Conservation (phyloP, 2,113 vertebrate genomes). For the Toxotes jaculatrix region DNA sequence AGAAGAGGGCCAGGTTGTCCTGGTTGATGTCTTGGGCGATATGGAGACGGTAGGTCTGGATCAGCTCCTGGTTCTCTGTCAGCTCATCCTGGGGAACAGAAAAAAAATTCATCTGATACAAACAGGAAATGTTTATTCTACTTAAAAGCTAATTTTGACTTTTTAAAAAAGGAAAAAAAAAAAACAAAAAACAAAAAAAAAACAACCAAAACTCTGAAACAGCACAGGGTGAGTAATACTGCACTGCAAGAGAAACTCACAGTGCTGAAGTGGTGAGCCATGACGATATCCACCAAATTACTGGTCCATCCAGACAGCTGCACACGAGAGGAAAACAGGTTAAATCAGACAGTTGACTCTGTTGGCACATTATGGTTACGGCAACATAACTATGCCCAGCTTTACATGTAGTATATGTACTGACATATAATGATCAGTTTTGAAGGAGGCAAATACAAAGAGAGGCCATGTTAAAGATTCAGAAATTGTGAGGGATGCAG, state of each 20-base stretch:
- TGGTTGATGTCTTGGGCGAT: slow-evolving; percentile 98
- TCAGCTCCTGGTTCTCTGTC: slow-evolving; percentile 94
- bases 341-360: not conserved
- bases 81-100: slow-evolving; percentile 90
- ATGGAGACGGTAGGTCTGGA: slow-evolving; percentile 96
- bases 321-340: slow-evolving; percentile 38
- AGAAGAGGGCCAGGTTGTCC: slow-evolving; percentile 95
- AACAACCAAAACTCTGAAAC: not conserved
- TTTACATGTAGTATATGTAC: not conserved
- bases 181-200: not conserved
- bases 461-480: not conserved
- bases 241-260: slow-evolving; percentile 83
- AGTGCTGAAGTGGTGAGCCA: slow-evolving; percentile 96
- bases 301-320: slow-evolving; percentile 96
- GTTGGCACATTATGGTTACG: not conserved
- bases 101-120: not conserved
- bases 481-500: not conserved
- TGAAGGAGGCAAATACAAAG: not conserved
- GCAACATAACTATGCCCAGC: not conserved
- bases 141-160: not conserved
- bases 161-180: too few relatives aligned
- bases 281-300: slow-evolving; percentile 93
- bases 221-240: not conserved
- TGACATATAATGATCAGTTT: not conserved
- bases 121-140: not conserved